These are phyloP conservation scores for Acanthochromis polyacanthus DNA, from an alignment of 2,113 vertebrate species.

Conservation along the genomic window DNA sequence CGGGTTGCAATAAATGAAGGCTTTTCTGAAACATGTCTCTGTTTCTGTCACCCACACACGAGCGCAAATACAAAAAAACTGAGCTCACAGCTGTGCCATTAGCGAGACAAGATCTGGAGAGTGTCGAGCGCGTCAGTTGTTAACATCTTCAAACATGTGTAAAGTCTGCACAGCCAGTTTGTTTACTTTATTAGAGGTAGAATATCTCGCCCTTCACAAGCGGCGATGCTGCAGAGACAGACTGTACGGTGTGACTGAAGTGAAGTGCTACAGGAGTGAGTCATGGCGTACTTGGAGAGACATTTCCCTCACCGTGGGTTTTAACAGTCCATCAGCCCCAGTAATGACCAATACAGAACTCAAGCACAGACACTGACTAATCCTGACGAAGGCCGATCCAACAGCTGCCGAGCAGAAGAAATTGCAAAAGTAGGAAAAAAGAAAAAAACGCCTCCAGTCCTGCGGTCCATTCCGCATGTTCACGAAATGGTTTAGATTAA, in stretches of 20 bases:
- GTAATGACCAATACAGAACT: constrained; percentile 53
- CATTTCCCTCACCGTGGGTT: constrained; percentile 64
- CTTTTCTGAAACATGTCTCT: background rate
- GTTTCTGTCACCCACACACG: constrained; percentile 2
- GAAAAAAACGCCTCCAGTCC: constrained; percentile 24
- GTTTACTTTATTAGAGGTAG: constrained; percentile 50
- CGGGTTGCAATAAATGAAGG: constrained; percentile 3
- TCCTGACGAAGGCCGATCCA: constrained; percentile 37
- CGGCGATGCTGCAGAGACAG: constrained; percentile 17
- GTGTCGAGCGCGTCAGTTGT: constrained; percentile 20
- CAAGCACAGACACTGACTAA: constrained; percentile 74
- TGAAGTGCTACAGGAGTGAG: constrained; percentile 45
- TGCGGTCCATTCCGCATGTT: constrained; percentile 30
- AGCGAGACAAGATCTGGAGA: constrained; percentile 41
- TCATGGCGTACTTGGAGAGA: constrained; percentile 62
- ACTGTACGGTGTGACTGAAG: constrained; percentile 19
- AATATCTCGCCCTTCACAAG: constrained; percentile 16
- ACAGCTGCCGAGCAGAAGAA: constrained; percentile 55
- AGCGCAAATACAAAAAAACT: constrained; percentile 8
- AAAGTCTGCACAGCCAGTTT: constrained; percentile 22
- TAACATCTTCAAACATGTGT: constrained; percentile 47
- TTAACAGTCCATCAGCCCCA: constrained; percentile 41
- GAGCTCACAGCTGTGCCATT: constrained; percentile 42
- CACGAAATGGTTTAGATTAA: constrained; percentile 55
- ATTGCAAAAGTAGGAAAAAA: background rate